Evolutionary conservation across 1,140 invertebrate species (phyloP).

Genomic region (Drosophila micromelanica): DNA sequence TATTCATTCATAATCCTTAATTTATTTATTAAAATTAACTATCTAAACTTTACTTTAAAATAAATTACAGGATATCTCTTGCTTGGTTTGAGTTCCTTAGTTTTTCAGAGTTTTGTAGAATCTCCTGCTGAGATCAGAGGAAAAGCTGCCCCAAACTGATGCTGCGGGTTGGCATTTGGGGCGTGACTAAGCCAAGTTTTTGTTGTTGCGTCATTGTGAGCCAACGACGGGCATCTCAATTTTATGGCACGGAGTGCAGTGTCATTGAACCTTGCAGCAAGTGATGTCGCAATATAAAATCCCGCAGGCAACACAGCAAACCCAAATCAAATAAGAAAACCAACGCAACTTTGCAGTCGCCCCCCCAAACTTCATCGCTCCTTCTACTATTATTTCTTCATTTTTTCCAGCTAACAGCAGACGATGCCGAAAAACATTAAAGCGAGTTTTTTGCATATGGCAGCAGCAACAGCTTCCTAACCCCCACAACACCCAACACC

Average conservation of each 20-base stretch:
- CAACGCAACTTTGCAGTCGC: not conserved
- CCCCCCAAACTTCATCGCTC: not conserved
- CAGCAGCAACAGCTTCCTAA: slow-evolving; percentile 5
- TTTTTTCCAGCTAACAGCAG: not conserved
- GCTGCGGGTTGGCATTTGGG: slow-evolving; percentile 58
- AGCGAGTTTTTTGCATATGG: slow-evolving; percentile 33
- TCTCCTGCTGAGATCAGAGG: slow-evolving; percentile 7
- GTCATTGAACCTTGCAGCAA: slow-evolving; percentile 66
- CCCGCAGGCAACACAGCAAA: slow-evolving; percentile 45
- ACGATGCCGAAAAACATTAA: slow-evolving; percentile 47
- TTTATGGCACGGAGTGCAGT: slow-evolving; percentile 55
- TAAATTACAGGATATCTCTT: too few relatives aligned
- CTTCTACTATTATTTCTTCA: not conserved
- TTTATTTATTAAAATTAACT: too few relatives aligned
- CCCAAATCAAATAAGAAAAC: slow-evolving; percentile 41
- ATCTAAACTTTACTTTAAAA: too few relatives aligned
- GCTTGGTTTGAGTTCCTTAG: too few relatives aligned
- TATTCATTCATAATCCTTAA: too few relatives aligned
- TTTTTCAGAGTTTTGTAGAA: not conserved
- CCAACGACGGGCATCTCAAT: slow-evolving; percentile 58
- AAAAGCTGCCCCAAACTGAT: not conserved
- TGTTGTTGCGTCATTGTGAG: slow-evolving; percentile 50
- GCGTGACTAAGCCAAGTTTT: slow-evolving; percentile 30
- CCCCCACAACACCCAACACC: too few relatives aligned
- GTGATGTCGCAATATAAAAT: slow-evolving; percentile 55